These are phyloP conservation scores for Sebastes diaconus DNA, from an alignment of 2,797 vertebrate genomes.

Conservation along the genomic window DNA sequence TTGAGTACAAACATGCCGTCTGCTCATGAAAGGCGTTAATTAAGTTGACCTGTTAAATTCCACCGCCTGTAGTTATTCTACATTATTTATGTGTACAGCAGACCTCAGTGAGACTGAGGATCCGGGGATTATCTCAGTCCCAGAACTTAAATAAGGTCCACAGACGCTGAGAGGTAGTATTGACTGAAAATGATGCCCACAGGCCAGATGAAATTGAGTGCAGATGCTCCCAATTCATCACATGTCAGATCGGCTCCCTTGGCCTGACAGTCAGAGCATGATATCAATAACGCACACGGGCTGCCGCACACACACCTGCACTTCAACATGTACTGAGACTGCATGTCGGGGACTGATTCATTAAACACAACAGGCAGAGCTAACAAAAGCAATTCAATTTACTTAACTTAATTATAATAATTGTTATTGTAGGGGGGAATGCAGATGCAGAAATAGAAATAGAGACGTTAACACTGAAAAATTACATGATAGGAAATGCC, in stretches of 20 bases:
- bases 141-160: conserved; percentile 22
- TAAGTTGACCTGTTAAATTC: background rate
- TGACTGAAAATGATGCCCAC: conserved; percentile 48
- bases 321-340: background rate
- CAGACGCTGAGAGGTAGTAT: conserved; percentile 34
- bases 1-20: background rate
- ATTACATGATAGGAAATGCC: background rate
- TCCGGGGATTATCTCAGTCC: conserved; percentile 17
- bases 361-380: background rate
- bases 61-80: background rate
- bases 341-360: background rate
- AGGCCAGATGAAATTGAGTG: conserved; percentile 38
- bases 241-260: conserved; percentile 39
- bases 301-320: background rate
- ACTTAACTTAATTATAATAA: background rate
- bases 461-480: background rate
- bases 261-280: conserved; percentile 34
- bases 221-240: conserved; percentile 63
- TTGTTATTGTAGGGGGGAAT: background rate
- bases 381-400: background rate
- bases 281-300: conserved; percentile 7
- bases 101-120: conserved; percentile 11
- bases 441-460: background rate
- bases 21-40: background rate
- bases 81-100: conserved; percentile 8